These are phyloP conservation scores for Cecidostiba fungosa DNA, from an alignment of 2,888 invertebrate species.

Conservation along the genomic window DNA sequence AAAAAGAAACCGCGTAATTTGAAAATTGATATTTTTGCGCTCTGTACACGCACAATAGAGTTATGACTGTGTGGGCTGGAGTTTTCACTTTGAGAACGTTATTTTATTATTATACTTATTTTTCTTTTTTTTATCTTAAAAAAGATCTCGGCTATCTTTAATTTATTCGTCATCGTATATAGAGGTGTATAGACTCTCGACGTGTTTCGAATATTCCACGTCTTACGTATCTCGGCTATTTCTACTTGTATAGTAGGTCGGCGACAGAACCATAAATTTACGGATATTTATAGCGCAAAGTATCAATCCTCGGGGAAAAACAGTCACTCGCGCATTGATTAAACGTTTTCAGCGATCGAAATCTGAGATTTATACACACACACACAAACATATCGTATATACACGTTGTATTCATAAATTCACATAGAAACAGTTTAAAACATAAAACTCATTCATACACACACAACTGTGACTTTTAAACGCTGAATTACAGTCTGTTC, in stretches of 20 bases:
- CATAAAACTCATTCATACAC: not conserved
- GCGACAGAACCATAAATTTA: not conserved
- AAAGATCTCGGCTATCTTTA: no score
- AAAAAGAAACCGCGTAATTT: conserved; percentile 43
- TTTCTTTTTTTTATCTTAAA: not conserved
- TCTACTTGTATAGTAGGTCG: not conserved
- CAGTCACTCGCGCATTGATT: not conserved
- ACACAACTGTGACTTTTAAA: not conserved
- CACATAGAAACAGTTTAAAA: not conserved
- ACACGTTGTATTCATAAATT: not conserved
- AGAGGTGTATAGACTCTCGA: no score
- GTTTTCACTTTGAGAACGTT: not conserved
- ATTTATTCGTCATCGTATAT: not conserved
- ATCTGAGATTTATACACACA: not conserved
- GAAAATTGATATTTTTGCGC: conserved; percentile 7
- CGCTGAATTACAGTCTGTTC: not conserved
- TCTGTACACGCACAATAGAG: not conserved
- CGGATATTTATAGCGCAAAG: conserved; percentile 11
- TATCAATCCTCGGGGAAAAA: not conserved
- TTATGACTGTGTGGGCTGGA: not conserved
- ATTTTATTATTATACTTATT: not conserved
- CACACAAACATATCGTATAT: no score
- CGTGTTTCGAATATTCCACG: not conserved
- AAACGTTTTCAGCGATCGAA: not conserved
- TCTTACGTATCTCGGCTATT: conserved; percentile 7